Percentiles rank a stretch among this genome's conserved stretches.
These are phyloP conservation scores for Cryptomyrus ogoouensis DNA, from an alignment of 2,113 vertebrate species.

Conservation along the genomic window DNA sequence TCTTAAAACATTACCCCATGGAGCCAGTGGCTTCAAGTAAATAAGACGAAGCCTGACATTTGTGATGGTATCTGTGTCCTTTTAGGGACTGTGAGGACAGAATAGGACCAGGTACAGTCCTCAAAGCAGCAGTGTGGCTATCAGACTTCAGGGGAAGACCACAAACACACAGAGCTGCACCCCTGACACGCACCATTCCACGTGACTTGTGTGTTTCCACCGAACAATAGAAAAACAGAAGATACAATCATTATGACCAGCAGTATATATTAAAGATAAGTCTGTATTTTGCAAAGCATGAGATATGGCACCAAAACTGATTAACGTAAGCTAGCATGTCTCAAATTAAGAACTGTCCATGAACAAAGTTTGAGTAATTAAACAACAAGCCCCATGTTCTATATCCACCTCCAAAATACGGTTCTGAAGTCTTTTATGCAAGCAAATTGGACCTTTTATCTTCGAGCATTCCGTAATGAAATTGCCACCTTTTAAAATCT, in stretches of 20 bases:
- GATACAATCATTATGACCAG: not conserved
- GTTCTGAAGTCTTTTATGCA: not conserved
- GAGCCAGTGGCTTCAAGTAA: slow-evolving; percentile 29
- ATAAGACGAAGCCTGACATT: slow-evolving; percentile 36
- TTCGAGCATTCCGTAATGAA: not conserved
- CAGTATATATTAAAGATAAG: not conserved
- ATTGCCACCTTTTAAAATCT: slow-evolving; percentile 2
- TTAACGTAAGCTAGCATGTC: not conserved
- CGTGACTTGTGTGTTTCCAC: not conserved
- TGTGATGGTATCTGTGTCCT: slow-evolving; percentile 27
- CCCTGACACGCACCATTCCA: not conserved
- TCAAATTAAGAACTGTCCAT: not conserved
- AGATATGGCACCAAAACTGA: not conserved
- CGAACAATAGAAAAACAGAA: not conserved
- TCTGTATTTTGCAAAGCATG: not conserved
- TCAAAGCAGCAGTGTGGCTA: not conserved
- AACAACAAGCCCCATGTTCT: not conserved
- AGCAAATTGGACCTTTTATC: not conserved
- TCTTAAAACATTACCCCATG: slow-evolving; percentile 52
- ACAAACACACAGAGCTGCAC: not conserved
- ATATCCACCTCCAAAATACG: not conserved
- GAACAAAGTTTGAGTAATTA: not conserved
- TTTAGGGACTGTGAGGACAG: slow-evolving; percentile 28
- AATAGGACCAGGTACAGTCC: not conserved
- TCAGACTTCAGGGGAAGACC: not conserved